Percentiles rank a stretch among this genome's conserved stretches.
phyloP scores from a whole-genome alignment of 2,888 invertebrate genomes.

The Cephus spinipes region DNA sequence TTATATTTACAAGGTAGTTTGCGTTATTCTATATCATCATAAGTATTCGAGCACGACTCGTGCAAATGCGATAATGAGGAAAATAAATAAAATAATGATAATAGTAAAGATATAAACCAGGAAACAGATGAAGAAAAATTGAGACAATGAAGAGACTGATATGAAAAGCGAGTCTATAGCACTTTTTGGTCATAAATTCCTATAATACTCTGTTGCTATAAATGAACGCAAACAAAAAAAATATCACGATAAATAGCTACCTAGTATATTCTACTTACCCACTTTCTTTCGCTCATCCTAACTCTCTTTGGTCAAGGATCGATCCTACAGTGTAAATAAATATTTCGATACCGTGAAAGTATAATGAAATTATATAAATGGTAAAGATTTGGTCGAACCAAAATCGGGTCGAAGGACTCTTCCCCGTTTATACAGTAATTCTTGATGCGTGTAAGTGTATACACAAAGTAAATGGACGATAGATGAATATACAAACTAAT shows the following conservation, averaged over 20 bases:
- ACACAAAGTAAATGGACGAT: constrained; percentile 10
- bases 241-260: background rate
- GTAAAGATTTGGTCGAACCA: background rate
- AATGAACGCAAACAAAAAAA: background rate
- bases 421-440: background rate
- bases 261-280: background rate
- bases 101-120: too few species aligned
- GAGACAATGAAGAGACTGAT: background rate
- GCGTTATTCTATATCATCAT: background rate
- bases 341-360: background rate
- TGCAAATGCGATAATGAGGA: background rate
- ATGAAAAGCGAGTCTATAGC: background rate
- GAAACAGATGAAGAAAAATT: background rate
- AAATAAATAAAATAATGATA: background rate
- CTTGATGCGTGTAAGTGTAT: background rate
- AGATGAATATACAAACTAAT: background rate
- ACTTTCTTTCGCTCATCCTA: background rate
- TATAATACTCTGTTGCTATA: background rate
- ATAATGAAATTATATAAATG: background rate
- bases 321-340: background rate
- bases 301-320: background rate
- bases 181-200: background rate
- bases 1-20: constrained; percentile 15
- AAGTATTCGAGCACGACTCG: background rate
- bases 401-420: background rate